Evolutionary conservation across 37 sponge, comb jelly and placozoan genomes (phyloP).

Genomic region (Tethya wilhelma): DNA sequence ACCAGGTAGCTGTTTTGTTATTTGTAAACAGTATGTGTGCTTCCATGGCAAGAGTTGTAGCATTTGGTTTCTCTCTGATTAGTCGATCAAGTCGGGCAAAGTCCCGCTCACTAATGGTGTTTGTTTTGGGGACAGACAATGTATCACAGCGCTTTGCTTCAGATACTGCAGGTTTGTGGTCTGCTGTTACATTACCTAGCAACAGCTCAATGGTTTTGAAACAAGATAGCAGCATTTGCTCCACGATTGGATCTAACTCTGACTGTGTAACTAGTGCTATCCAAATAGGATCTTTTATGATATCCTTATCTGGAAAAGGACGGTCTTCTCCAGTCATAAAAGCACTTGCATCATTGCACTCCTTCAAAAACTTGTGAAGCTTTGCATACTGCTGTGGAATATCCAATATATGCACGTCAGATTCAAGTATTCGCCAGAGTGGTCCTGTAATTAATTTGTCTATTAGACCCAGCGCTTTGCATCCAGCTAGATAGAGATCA

Average conservation of each 20-base stretch:
- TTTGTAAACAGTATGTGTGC: slow-evolving; percentile 22
- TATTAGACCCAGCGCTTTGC: neutral
- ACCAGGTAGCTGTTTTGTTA: slow-evolving; percentile 51
- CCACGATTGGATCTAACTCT: too few relatives aligned
- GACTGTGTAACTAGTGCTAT: neutral
- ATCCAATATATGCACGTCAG: neutral
- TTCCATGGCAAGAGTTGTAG: slow-evolving; percentile 9
- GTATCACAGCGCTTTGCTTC: slow-evolving; percentile 3
- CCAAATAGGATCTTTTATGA: neutral
- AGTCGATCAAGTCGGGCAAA: slow-evolving; percentile 39
- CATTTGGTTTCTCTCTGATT: slow-evolving; percentile 34
- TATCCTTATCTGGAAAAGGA: neutral
- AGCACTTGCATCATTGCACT: neutral
- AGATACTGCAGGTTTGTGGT: neutral
- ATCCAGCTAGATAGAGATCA: neutral
- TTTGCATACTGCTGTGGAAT: neutral
- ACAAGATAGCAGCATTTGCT: too few relatives aligned
- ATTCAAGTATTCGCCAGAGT: neutral
- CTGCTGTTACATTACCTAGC: neutral
- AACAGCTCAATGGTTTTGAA: neutral
- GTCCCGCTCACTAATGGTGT: slow-evolving; percentile 40
- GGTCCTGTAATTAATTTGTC: neutral
- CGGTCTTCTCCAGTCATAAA: neutral
- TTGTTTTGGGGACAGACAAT: slow-evolving; percentile 20
- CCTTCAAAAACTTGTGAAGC: neutral